phyloP scores from a whole-genome alignment of 2,113 vertebrate species.

The Gallinago undulata region DNA sequence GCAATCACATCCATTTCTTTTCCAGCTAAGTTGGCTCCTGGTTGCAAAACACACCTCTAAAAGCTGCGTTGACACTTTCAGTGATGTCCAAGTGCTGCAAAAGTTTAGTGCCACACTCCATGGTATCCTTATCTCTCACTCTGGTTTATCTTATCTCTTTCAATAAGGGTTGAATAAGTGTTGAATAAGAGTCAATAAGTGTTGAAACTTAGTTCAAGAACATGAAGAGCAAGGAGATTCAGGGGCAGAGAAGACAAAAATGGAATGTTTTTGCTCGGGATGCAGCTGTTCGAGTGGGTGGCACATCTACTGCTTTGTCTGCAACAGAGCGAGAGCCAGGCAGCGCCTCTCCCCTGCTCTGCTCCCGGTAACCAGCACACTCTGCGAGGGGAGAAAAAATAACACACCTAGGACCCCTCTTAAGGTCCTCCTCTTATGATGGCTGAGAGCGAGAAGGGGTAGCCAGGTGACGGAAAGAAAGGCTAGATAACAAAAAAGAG shows the following conservation, averaged over 20 bases:
- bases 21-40: not conserved
- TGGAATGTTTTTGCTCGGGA: not conserved
- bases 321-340: not conserved
- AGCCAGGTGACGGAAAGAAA: not conserved
- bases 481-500: not conserved
- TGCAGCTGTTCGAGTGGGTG: not conserved
- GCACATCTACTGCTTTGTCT: not conserved
- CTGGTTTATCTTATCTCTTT: not conserved
- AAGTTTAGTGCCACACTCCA: not conserved
- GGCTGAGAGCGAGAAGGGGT: not conserved
- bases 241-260: not conserved
- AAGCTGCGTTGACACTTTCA: not conserved
- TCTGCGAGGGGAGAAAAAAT: not conserved
- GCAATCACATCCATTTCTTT: not conserved
- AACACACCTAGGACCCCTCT: not conserved
- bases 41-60: not conserved
- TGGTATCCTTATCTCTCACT: not conserved
- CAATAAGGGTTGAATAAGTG: not conserved
- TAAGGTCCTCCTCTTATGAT: not conserved
- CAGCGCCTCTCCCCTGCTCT: not conserved
- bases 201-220: not conserved
- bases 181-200: no score
- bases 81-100: not conserved
- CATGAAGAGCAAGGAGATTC: not conserved
- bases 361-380: accelerated